Evolutionary conservation across 2,888 invertebrate genomes (phyloP), one percentile per base, ranked within the genome.

Genomic region (Protonemura montana): DNA sequence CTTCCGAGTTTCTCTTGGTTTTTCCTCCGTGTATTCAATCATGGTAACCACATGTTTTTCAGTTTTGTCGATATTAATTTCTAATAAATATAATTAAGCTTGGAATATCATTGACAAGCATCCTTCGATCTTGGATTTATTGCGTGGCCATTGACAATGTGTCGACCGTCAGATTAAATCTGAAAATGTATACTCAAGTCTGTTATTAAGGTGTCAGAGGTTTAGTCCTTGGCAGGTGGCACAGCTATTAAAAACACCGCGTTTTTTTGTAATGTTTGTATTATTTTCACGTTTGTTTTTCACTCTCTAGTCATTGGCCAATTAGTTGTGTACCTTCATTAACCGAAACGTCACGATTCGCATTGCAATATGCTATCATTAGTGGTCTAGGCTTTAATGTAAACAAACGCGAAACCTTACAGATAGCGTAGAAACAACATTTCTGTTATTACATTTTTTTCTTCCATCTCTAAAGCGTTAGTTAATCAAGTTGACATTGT

Each of bases 271-370:
- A 59, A 10, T 59, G 1, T 59, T 21, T 21, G 59, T 21, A 59
- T 59, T 59, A 59, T 59, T 59, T 59, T 13, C 59, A 59, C 59
- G 59, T 59, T 59, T 59, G 59, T 59, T 59, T 59, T 59, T 59
- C 59, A 59, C 59, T 59, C 59, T 3, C 16, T 10, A n/a, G 59
- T 59, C 59, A 21, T 59, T 21, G 13, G 21, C 2, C 13, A 59
- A 10, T 59, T 59, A 3, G 13, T 21, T 13, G 13, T 13, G 59
- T 59, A 13, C 3, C 59, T 59, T 59, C 59, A 21, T 21, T 13
- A 59, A 59, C 16, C 16, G 21, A 7, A 2, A 21, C 59, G 59
- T 59, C 59, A 59, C 59, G 59, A 41, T 5, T 21, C 10, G 59
- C 16, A 59, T 59, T 59, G 59, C 59, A 35, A 35, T 35, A 35